Percentiles rank a stretch among this genome's conserved stretches.
Evolutionary conservation across 2,888 invertebrate species (phyloP).

Genomic region (Clivina fossor): DNA sequence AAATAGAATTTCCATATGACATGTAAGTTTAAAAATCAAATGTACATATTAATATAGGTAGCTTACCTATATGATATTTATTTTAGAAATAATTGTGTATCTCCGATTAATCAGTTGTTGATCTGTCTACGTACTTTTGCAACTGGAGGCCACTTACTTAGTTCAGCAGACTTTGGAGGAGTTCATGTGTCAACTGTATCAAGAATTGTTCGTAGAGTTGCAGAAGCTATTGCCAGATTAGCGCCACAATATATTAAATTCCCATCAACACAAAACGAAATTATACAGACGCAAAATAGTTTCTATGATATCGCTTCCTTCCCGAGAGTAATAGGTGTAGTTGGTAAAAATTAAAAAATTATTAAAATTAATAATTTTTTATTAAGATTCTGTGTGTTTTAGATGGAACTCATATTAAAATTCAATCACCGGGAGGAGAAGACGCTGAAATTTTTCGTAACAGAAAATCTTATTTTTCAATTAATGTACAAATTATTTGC

Average conservation of each 20-base stretch:
- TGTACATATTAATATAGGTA: no score
- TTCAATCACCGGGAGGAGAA: conserved; percentile 40
- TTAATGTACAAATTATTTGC: conserved; percentile 41
- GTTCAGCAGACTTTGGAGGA: conserved; percentile 16
- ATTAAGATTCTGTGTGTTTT: neutral
- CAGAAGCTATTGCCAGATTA: conserved; percentile 18
- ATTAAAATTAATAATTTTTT: no score
- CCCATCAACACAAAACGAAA: conserved; percentile 16
- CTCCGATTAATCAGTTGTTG: conserved; percentile 28
- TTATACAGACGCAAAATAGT: conserved; percentile 7
- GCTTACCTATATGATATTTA: neutral
- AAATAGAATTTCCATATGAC: no score
- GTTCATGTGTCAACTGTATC: conserved; percentile 21
- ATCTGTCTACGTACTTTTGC: conserved; percentile 14
- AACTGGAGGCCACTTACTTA: conserved; percentile 10
- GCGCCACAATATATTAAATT: conserved; percentile 13
- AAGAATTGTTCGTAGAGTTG: conserved; percentile 17
- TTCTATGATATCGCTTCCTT: conserved; percentile 27
- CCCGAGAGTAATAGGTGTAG: conserved; percentile 20
- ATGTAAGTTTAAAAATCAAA: no score
- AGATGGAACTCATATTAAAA: conserved; percentile 40
- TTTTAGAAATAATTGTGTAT: conserved; percentile 25
- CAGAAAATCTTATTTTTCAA: conserved; percentile 41
- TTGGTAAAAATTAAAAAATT: conserved; percentile 12
- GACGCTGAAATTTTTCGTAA: conserved; percentile 40